Base-by-base conservation (phyloP, 2,113 vertebrate genomes). In the Miniopterus natalensis region DNA sequence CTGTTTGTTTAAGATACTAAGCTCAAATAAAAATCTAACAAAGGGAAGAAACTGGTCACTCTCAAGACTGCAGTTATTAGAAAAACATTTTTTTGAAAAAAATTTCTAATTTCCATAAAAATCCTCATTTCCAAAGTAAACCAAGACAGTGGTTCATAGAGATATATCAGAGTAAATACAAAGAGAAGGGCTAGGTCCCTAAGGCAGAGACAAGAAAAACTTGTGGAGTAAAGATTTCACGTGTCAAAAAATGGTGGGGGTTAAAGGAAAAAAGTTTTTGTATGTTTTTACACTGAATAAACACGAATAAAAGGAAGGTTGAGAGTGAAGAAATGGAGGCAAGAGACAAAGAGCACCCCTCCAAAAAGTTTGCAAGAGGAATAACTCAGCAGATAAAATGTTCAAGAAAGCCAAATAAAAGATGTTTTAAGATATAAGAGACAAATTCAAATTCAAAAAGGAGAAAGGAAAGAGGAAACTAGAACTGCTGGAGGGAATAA, bases 11-110 rank as follows among this genome's bases (percentile, higher is more conserved):
- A 79, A 61, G 12, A 29, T 47, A 53, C 21, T 73, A 80, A 55
- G 47, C 47, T 65, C 75, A 66, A 86, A 86, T 18, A 17, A 92
- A 95, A 74, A 92, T 29, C 49, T 49, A 86, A 94, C 18, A 13
- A 79, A 59, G 53, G 31, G 23, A n/a, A 45, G 53, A 85, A 14
- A 63, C 21, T 79, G 55, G 13, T 63, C 53, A 49, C 74, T 90
- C 63, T 91, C 36, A 63, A 45, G 23, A 65, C 1, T 49, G 9
- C 5, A 47, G 9, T 47, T 87, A 31, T 21, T 59, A 40, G 15
- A 79, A 73, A 53, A 25, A 66, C 17, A 11, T 40, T 84, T 66
- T 94, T 84, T 53, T 18, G 8, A 53, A 51, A 51, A 29, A 51
- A 77, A 80, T 5, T 31, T 45, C 49, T 53, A 14, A 92, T 42